Evolutionary conservation across 2,797 vertebrate species (phyloP).

Genomic region (Hydrophis major): DNA sequence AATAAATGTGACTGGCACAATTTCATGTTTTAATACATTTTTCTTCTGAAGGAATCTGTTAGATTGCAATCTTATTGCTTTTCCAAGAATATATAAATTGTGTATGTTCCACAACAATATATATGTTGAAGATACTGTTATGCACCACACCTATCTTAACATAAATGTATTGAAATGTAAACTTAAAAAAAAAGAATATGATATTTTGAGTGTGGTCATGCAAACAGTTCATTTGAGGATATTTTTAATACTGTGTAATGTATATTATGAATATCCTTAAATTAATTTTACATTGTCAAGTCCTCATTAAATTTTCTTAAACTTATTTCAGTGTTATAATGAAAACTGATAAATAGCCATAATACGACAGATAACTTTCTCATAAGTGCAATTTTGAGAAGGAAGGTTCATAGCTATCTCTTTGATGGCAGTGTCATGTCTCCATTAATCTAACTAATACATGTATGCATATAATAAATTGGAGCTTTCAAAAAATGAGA

Average conservation of each 20-base stretch:
- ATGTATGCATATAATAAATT: background rate
- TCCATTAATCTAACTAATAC: background rate
- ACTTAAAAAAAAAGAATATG: background rate
- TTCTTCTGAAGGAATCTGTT: background rate
- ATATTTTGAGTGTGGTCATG: background rate
- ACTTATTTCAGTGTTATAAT: background rate
- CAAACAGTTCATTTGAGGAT: conserved; percentile 8
- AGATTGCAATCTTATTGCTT: background rate
- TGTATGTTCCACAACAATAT: background rate
- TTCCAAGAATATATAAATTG: background rate
- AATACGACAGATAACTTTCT: background rate
- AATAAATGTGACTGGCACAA: background rate
- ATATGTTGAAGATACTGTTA: background rate
- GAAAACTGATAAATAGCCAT: background rate
- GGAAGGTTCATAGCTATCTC: background rate
- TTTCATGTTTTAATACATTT: background rate
- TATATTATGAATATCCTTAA: background rate
- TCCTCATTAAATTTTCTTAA: background rate
- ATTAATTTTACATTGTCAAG: background rate
- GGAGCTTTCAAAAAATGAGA: background rate
- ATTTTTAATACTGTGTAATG: conserved; percentile 30
- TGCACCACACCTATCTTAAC: background rate
- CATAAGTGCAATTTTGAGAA: background rate
- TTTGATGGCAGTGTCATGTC: background rate
- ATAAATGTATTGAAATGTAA: background rate